Conservation (phyloP, 2,888 invertebrate genomes). For the Teleiodes luculella region DNA sequence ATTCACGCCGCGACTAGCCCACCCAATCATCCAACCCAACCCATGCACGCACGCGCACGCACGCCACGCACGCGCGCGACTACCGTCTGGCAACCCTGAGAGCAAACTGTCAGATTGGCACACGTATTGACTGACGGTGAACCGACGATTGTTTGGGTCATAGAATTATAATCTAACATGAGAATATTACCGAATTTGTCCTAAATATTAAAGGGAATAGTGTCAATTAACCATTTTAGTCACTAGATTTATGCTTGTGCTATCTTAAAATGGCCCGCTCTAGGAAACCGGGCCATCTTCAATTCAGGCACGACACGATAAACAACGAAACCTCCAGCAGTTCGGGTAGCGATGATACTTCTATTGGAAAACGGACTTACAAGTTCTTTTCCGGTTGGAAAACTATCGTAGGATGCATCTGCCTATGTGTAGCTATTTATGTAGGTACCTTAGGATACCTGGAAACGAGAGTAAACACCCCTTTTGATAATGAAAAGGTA, state of each 20-base stretch:
- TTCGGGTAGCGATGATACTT: constrained; percentile 44
- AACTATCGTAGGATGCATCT: constrained; percentile 78
- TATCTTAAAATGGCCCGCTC: constrained; percentile 34
- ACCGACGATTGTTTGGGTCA: not conserved
- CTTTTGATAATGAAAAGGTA: constrained; percentile 87
- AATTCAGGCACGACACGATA: constrained; percentile 38
- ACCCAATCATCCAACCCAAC: too few relatives aligned
- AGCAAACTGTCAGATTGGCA: not conserved
- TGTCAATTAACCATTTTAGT: not conserved
- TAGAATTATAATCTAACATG: not conserved
- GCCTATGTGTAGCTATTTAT: constrained; percentile 84
- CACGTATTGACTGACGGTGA: not conserved
- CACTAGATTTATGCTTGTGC: constrained; percentile 25
- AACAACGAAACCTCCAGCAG: constrained; percentile 55
- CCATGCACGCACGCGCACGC: too few relatives aligned
- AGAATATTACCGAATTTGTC: not conserved
- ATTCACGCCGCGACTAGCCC: too few relatives aligned
- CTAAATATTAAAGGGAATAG: not conserved
- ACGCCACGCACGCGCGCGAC: too few relatives aligned
- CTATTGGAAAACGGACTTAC: constrained; percentile 36
- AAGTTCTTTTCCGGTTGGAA: constrained; percentile 74
- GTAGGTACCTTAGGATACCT: constrained; percentile 90
- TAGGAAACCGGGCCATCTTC: constrained; percentile 43
- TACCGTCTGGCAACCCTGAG: too few relatives aligned
- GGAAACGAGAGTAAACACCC: constrained; percentile 93